These are phyloP conservation scores for Machimus atricapillus DNA, from an alignment of 2,888 invertebrate species.

Conservation along the genomic window DNA sequence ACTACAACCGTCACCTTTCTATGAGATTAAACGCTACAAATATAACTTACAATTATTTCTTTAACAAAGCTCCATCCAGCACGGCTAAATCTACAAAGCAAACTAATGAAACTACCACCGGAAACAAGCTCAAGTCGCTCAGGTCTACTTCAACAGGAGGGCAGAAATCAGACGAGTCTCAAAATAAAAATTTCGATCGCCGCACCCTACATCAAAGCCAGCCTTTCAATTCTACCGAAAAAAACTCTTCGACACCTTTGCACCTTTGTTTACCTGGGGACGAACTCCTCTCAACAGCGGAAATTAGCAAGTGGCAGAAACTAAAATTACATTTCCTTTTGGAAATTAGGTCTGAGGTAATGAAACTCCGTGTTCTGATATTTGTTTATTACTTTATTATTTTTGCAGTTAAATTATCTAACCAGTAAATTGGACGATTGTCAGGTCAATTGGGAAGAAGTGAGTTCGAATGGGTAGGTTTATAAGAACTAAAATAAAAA, in stretches of 20 bases:
- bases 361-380: no score
- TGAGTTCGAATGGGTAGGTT: background rate
- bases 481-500: background rate
- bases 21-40: background rate
- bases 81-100: background rate
- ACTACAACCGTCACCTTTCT: background rate
- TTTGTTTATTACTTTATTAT: background rate
- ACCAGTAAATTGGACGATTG: background rate
- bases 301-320: no score
- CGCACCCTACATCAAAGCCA: background rate
- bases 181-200: no score
- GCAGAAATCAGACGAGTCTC: background rate
- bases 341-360: background rate
- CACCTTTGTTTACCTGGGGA: no score
- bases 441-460: background rate
- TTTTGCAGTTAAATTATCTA: no score
- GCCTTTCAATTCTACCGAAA: background rate
- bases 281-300: no score
- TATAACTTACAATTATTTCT: background rate
- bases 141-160: background rate
- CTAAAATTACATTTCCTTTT: no score
- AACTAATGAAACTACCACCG: background rate
- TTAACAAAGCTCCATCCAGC: background rate
- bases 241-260: background rate
- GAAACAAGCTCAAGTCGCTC: background rate